A percentile compares a stretch with the other conserved stretches of the same genome.
Conservation (phyloP, 2,888 invertebrate genomes). For the Tolmerus cingulatus region DNA sequence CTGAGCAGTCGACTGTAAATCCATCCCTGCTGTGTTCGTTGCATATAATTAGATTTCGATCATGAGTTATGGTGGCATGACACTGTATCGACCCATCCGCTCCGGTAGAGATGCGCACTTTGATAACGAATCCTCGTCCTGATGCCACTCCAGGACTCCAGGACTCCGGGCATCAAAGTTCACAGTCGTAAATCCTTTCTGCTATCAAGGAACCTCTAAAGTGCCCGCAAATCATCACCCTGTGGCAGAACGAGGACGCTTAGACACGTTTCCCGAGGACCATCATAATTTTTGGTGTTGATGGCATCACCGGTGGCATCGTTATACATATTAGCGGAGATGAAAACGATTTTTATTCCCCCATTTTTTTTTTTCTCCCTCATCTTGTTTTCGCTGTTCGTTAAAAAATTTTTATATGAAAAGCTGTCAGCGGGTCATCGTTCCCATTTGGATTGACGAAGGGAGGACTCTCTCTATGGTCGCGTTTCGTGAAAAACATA, state of each 20-base stretch:
- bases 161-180: background rate
- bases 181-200: slow-evolving; percentile 14
- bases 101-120: background rate
- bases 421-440: slow-evolving; percentile 19
- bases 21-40: background rate
- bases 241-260: background rate
- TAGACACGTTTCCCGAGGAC: background rate
- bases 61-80: background rate
- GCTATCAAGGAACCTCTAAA: slow-evolving; percentile 13
- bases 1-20: background rate
- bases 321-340: slow-evolving; percentile 26
- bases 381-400: background rate
- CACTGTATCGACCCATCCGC: background rate
- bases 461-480: background rate
- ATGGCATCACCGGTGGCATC: background rate
- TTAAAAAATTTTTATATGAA: slow-evolving; percentile 12
- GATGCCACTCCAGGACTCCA: background rate
- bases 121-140: slow-evolving; percentile 3
- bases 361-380: background rate
- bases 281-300: slow-evolving; percentile 16
- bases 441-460: slow-evolving; percentile 1
- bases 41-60: slow-evolving; percentile 1
- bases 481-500: background rate
- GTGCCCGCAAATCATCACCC: background rate
- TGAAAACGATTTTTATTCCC: slow-evolving; percentile 5